Evolutionary conservation across 2,888 invertebrate genomes (phyloP), one percentile per base, ranked within the genome.

Genomic region (Argyresthia goedartella): DNA sequence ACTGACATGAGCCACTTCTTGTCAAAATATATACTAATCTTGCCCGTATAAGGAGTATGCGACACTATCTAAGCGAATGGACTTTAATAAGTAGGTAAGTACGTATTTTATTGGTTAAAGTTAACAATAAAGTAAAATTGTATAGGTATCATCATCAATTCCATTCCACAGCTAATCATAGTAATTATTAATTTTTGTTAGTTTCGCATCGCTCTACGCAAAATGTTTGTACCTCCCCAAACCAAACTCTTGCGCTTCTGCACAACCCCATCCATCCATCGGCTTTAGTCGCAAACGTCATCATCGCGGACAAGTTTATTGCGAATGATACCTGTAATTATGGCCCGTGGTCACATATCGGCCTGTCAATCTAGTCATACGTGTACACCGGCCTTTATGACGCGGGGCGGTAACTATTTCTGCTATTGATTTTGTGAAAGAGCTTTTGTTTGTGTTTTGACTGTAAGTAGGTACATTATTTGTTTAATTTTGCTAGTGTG

Each of bases 241-340:
- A 9, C 14, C 42, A 42, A 13, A 11, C 14, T 44, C 15, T 1
- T 44, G 10, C 16, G 4, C 44, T 55, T 53, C n/a, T 50, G 49
- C 45, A 52, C 36, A 33, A n/a, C 13, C 8, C 25, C 47, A 47
- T 47, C 33, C 33, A 47, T 8, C 36, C 15, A 13, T 36, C 36
- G 10, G 10, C 41, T 25, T 14, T 33, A 35, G 11, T 50, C 13
- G 39, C 50, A 49, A 16, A 13, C 9, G 50, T 42, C 41, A 36
- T 35, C 39, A 10, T 11, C 36, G 16, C 67, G 66, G 67, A 71
- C 73, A 60, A 73, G 76, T 76, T 78, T 77, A 79, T 77, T 78
- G 80, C 76, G 63, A 82, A 75, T 76, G 85, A 85, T 81, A 85
- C 79, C 79, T 69, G 79, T 82, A 82, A 86, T 86, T 85, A 82